These are phyloP conservation scores for Tinea semifulvella DNA, from an alignment of 2,888 invertebrate genomes.

Conservation along the genomic window DNA sequence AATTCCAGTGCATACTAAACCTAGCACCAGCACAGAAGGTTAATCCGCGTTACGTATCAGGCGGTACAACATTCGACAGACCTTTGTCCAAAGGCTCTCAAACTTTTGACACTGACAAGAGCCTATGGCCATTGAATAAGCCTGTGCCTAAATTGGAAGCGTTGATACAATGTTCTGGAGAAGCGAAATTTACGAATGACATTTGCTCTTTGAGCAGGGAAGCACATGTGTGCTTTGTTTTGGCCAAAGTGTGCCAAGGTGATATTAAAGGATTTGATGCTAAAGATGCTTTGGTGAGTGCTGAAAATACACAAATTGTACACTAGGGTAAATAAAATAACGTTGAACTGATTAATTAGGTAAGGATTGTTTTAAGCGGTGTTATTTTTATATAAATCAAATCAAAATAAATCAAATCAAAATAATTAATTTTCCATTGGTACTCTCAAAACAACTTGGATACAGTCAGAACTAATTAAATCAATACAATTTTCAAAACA, in stretches of 20 bases:
- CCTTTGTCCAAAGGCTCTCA: slow-evolving; percentile 74
- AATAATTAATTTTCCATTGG: too few species aligned
- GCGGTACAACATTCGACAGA: slow-evolving; percentile 62
- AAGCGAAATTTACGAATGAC: slow-evolving; percentile 74
- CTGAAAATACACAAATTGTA: too few species aligned
- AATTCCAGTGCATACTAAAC: slow-evolving; percentile 61
- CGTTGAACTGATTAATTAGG: too few species aligned
- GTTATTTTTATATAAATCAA: too few species aligned
- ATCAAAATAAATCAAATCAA: too few species aligned
- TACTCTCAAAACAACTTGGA: too few species aligned
- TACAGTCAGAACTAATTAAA: too few species aligned
- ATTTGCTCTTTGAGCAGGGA: slow-evolving; percentile 63
- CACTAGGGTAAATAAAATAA: too few species aligned
- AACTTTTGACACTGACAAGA: slow-evolving; percentile 73
- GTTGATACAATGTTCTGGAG: slow-evolving; percentile 70
- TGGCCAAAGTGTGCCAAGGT: slow-evolving; percentile 61
- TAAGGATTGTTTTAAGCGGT: too few species aligned
- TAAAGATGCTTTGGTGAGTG: slow-evolving; percentile 67
- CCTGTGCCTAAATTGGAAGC: slow-evolving; percentile 79
- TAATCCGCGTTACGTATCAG: slow-evolving; percentile 55
- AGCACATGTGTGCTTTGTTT: slow-evolving; percentile 73
- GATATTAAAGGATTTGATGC: slow-evolving; percentile 67
- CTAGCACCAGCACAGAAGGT: slow-evolving; percentile 48
- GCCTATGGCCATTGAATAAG: slow-evolving; percentile 77
- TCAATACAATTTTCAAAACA: too few species aligned